These are phyloP conservation scores for Drosophila falleni DNA, from an alignment of 2,888 invertebrate species.

Conservation along the genomic window DNA sequence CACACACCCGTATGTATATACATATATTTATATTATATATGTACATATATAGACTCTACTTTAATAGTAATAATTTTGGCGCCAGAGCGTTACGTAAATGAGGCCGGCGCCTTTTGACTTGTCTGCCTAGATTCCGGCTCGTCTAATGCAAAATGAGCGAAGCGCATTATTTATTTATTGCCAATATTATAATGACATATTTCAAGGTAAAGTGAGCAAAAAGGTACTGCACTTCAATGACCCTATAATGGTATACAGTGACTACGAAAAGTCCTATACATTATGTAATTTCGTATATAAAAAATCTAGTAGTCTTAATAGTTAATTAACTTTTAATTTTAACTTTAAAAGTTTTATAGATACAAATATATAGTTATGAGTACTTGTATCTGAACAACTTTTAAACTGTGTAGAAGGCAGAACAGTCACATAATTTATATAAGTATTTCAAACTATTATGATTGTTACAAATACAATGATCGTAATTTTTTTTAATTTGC, in stretches of 20 bases:
- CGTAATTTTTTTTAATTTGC: too few species aligned
- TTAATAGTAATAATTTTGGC: constrained; percentile 74
- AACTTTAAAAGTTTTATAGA: too few species aligned
- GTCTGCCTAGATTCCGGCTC: constrained; percentile 32
- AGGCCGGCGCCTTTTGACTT: constrained; percentile 51
- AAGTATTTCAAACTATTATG: too few species aligned
- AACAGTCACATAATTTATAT: too few species aligned
- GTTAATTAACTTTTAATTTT: not conserved
- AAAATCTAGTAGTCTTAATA: not conserved
- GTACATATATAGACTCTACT: constrained; percentile 27
- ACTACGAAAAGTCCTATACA: not conserved
- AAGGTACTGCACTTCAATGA: constrained; percentile 5
- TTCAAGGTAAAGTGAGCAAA: constrained; percentile 24
- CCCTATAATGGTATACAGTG: not conserved
- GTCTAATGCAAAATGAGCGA: constrained; percentile 24
- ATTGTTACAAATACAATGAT: not conserved
- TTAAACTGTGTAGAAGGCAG: too few species aligned
- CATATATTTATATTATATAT: constrained; percentile 20
- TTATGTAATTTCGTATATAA: not conserved
- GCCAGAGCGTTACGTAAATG: constrained; percentile 71
- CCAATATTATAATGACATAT: constrained; percentile 9
- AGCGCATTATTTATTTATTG: constrained; percentile 23
- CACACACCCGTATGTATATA: constrained; percentile 2
- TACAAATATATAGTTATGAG: too few species aligned
- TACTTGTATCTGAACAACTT: too few species aligned